Conservation (phyloP, 2,888 invertebrate genomes). For the Unio delphinus region DNA sequence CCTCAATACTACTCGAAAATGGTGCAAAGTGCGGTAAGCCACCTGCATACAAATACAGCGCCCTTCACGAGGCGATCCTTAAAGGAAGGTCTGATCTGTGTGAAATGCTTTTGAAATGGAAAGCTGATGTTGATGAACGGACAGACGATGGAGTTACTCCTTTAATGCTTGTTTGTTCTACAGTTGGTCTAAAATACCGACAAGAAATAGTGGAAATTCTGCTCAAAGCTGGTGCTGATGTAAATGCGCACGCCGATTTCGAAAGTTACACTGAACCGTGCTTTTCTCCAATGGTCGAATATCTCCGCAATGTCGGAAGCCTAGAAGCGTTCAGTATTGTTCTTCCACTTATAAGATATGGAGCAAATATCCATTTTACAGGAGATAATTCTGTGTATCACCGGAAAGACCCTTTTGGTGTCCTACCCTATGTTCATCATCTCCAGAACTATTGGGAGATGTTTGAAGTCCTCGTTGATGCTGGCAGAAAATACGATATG, state of each 20-base stretch:
- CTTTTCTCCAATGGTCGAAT: conserved; percentile 86
- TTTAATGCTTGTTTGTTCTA: conserved; percentile 71
- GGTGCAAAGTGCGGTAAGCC: conserved; percentile 82
- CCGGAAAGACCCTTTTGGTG: conserved; percentile 81
- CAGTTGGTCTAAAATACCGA: conserved; percentile 55
- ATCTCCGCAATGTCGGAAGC: conserved; percentile 77
- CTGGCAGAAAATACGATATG: conserved; percentile 84
- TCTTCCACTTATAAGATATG: conserved; percentile 81
- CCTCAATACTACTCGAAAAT: conserved; percentile 85
- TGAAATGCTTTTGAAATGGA: conserved; percentile 69
- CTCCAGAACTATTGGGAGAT: conserved; percentile 75
- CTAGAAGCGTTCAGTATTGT: conserved; percentile 80
- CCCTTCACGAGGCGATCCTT: conserved; percentile 87
- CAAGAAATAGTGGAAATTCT: conserved; percentile 57
- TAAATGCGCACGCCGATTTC: conserved; percentile 74
- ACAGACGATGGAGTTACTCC: conserved; percentile 70
- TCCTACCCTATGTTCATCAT: conserved; percentile 84
- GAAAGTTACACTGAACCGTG: conserved; percentile 75
- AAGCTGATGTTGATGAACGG: conserved; percentile 72
- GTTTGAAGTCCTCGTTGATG: conserved; percentile 79
- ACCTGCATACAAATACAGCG: conserved; percentile 79
- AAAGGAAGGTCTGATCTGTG: conserved; percentile 66
- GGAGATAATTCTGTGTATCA: conserved; percentile 71
- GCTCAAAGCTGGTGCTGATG: conserved; percentile 61
- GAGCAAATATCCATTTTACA: conserved; percentile 77